A percentile compares a stretch with the other conserved stretches of the same genome.
Evolutionary conservation across 2,113 vertebrate species (phyloP).

Genomic region (Gadus macrocephalus): DNA sequence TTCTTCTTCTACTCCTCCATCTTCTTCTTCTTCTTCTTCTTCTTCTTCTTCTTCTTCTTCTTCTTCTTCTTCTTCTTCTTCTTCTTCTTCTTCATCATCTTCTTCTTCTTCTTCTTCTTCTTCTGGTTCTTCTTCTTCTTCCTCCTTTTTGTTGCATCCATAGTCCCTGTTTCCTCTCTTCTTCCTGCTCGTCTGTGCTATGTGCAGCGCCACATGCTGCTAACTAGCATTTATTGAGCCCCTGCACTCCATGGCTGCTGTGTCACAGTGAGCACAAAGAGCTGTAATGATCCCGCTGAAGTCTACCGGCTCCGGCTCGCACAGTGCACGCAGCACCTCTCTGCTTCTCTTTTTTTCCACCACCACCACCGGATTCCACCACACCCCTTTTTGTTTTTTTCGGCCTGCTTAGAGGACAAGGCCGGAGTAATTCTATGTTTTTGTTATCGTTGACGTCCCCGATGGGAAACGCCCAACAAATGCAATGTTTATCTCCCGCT

Average conservation of each 20-base stretch:
- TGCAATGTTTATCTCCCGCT: too few species aligned
- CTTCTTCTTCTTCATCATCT: too few species aligned
- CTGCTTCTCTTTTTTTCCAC: too few species aligned
- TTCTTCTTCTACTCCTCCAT: too few species aligned
- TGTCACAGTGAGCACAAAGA: slow-evolving; percentile 51
- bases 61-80: too few species aligned
- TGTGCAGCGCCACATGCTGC: slow-evolving; percentile 37
- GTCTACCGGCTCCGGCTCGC: slow-evolving; percentile 29
- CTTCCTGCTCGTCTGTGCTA: background rate
- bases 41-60: slow-evolving; percentile 20
- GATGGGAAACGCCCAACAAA: too few species aligned
- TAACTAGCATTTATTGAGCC: slow-evolving; percentile 43
- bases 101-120: too few species aligned
- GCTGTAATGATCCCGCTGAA: slow-evolving; percentile 41
- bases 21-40: too few species aligned
- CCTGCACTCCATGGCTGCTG: slow-evolving; percentile 28
- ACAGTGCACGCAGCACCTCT: background rate
- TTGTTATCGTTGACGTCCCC: too few species aligned
- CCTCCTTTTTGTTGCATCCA: slow-evolving; percentile 44
- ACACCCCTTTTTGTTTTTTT: background rate
- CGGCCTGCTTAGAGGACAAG: slow-evolving; percentile 34
- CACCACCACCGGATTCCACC: too few species aligned
- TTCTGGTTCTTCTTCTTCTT: slow-evolving; percentile 17
- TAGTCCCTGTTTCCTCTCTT: slow-evolving; percentile 36
- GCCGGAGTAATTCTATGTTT: too few species aligned